phyloP scores from a whole-genome alignment of 1,140 invertebrate genomes.

The Cydia splendana region DNA sequence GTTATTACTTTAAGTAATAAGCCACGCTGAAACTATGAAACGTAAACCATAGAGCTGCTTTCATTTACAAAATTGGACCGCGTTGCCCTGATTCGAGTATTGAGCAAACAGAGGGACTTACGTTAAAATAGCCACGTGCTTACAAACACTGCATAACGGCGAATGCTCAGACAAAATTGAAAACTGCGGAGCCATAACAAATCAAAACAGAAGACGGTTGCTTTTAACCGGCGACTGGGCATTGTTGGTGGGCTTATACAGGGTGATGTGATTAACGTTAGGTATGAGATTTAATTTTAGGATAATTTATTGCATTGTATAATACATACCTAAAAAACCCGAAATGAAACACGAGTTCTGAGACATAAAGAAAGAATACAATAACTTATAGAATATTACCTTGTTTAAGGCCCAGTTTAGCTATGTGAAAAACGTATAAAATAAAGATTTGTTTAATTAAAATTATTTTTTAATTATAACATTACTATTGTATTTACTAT shows the following conservation, averaged over 20 bases:
- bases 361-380: too few relatives aligned
- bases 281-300: not conserved
- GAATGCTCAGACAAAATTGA: slow-evolving; percentile 29
- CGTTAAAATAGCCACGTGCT: slow-evolving; percentile 30
- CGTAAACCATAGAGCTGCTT: slow-evolving; percentile 3
- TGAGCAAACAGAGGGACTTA: slow-evolving; percentile 19
- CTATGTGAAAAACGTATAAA: too few relatives aligned
- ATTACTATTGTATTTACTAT: too few relatives aligned
- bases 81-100: slow-evolving; percentile 27
- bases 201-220: slow-evolving; percentile 23
- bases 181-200: slow-evolving; percentile 29
- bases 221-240: not conserved
- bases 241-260: slow-evolving; percentile 18
- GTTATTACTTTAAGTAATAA: not conserved
- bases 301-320: too few relatives aligned
- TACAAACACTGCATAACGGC: slow-evolving; percentile 26
- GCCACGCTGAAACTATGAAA: not conserved
- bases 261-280: not conserved
- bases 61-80: slow-evolving; percentile 25
- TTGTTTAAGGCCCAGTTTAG: too few relatives aligned
- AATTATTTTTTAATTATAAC: too few relatives aligned
- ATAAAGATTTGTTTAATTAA: too few relatives aligned
- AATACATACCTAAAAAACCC: too few relatives aligned
- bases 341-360: too few relatives aligned
- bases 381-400: too few relatives aligned